phyloP scores from a whole-genome alignment of 1,140 invertebrate genomes.

The Drosophila pachea region DNA sequence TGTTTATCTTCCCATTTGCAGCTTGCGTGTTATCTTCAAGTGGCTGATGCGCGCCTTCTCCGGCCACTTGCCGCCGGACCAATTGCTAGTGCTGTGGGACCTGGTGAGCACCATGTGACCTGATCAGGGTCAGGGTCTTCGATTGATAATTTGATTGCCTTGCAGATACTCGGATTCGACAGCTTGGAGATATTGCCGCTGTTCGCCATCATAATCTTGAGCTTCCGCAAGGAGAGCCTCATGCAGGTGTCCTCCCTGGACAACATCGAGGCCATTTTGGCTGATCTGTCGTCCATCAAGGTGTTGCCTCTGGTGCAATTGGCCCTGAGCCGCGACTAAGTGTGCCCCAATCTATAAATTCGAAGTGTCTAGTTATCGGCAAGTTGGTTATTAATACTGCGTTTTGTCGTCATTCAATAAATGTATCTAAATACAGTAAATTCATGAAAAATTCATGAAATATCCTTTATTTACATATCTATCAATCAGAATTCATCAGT shows the following conservation, averaged over 20 bases:
- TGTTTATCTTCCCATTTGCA: constrained; percentile 5
- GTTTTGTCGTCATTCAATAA: too few relatives aligned
- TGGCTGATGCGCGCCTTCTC: constrained; percentile 97
- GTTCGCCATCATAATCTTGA: constrained; percentile 92
- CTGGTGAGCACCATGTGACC: constrained; percentile 73
- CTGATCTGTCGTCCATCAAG: constrained; percentile 93
- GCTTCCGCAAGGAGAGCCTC: constrained; percentile 94
- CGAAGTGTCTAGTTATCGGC: constrained; percentile 21
- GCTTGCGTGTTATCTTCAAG: constrained; percentile 90
- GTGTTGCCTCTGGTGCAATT: constrained; percentile 91
- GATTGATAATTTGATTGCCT: not conserved
- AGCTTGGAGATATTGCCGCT: constrained; percentile 93
- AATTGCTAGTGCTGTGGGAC: constrained; percentile 95
- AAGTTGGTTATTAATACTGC: too few relatives aligned
- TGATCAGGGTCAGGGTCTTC: too few relatives aligned
- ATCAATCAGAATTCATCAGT: too few relatives aligned
- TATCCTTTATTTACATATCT: not conserved
- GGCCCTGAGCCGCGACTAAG: constrained; percentile 80
- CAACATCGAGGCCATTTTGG: constrained; percentile 92
- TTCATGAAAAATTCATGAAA: too few relatives aligned
- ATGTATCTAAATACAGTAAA: too few relatives aligned
- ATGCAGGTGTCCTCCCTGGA: constrained; percentile 91
- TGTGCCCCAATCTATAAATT: constrained; percentile 37
- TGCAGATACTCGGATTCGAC: constrained; percentile 90
- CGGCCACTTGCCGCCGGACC: constrained; percentile 94